Evolutionary conservation across 1,140 invertebrate species (phyloP), one percentile per base, ranked within the genome.

Genomic region (Solenopsis fugax): DNA sequence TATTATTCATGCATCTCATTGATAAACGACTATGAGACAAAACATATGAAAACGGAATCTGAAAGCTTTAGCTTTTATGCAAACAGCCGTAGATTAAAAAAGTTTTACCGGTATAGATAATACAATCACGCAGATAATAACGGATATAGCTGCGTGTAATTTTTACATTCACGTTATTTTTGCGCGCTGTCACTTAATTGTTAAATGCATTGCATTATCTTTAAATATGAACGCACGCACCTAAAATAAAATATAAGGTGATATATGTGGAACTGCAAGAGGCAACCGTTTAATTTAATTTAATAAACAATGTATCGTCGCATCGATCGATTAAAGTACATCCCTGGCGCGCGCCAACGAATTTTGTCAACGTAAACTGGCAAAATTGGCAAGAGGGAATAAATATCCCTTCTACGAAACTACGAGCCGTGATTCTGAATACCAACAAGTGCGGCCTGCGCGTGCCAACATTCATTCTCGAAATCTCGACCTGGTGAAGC

Each of bases 401-500:
- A 54, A 81, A 69, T 54, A 81, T 67, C 34, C 6, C 12, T 75
- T 54, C 6, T 10, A 56, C 16, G 29, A 18, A 80, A 34, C 41
- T 67, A 37, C 21, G n/a, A 67, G 5, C 67, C 7, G 50, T 12
- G 34, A 58, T 45, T 48, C 65, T 13, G 67, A 82, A 82, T 82
- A 24, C 12, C 37, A 45, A 82, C 37, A 72, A 72, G 76, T 65
- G 29, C 76, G 16, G 37, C 10, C 16, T 71, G 24, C 82, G 24
- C 82, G 13, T 77, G 82, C 60, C 48, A 85, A 85, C 58, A 78
- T 85, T 67, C 34, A 48, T 76, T 52, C 34, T 56, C 16, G 73
- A 85, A 85, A 85, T 85, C 56, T 77, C 58, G 34, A 65, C 29
- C 58, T 37, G 48, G 45, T 54, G 34, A 65, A 37, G 58, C 52